These are phyloP conservation scores for Adelosebastes latens DNA, from an alignment of 2,797 vertebrate species.

Conservation along the genomic window DNA sequence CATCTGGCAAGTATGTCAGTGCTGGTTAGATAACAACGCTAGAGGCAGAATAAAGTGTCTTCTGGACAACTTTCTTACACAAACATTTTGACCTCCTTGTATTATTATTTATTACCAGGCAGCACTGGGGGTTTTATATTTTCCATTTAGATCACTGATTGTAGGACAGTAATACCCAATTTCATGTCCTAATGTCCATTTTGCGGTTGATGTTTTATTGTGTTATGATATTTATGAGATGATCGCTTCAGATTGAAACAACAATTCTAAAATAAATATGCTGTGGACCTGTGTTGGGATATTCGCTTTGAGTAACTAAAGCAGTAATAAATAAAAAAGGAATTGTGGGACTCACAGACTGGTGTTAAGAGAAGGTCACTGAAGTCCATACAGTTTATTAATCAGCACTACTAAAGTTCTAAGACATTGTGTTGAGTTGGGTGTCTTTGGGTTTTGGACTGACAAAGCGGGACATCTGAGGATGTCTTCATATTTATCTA, in stretches of 20 bases:
- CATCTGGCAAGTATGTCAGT: neutral
- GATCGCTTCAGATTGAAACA: neutral
- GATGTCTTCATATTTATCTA: too few relatives aligned
- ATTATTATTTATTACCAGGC: neutral
- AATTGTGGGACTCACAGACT: neutral
- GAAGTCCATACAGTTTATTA: neutral
- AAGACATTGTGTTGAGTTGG: neutral
- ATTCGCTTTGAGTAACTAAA: neutral
- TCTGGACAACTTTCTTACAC: neutral
- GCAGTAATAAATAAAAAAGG: neutral
- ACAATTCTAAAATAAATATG: neutral
- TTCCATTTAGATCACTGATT: neutral
- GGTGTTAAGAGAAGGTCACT: neutral
- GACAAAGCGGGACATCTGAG: too few relatives aligned
- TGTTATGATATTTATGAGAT: neutral
- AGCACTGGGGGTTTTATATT: neutral
- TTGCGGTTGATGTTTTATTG: neutral
- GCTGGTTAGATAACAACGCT: neutral
- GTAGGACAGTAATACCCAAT: neutral
- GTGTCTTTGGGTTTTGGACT: too few relatives aligned
- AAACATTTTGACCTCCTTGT: neutral
- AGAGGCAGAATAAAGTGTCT: neutral
- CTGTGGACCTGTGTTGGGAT: too few relatives aligned
- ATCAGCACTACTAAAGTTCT: neutral
- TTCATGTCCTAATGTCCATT: neutral